Conservation (phyloP, 2,113 vertebrate genomes). For the Entelurus aequoreus region DNA sequence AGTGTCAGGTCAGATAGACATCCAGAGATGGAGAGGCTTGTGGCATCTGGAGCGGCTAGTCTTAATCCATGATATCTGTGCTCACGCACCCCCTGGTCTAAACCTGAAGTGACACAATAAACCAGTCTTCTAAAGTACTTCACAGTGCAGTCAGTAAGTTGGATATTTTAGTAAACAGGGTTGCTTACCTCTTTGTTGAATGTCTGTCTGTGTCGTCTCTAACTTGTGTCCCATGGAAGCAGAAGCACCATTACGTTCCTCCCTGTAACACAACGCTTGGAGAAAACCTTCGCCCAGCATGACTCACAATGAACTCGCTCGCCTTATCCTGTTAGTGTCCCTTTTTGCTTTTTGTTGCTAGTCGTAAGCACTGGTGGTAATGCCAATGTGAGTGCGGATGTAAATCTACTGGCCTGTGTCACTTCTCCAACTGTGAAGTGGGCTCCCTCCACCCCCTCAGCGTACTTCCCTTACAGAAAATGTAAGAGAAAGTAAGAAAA, state of each 20-base stretch:
- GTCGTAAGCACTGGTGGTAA: not conserved
- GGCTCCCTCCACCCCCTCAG: constrained; percentile 12
- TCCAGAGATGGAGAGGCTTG: constrained; percentile 62
- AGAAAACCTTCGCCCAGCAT: constrained; percentile 71
- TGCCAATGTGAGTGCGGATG: not conserved
- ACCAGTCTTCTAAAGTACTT: not conserved
- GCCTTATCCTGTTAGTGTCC: not conserved
- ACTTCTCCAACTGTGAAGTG: constrained; percentile 54
- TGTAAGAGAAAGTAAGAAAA: constrained; percentile 22
- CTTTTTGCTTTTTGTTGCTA: not conserved
- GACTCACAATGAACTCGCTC: not conserved
- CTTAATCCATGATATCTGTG: constrained; percentile 14
- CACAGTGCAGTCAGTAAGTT: not conserved
- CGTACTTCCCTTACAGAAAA: constrained; percentile 50
- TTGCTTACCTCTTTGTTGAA: constrained; percentile 42
- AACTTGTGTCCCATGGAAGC: constrained; percentile 5
- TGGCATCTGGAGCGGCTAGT: constrained; percentile 4
- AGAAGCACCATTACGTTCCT: constrained; percentile 34
- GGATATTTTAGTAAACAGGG: not conserved
- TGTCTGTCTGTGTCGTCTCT: constrained; percentile 8
- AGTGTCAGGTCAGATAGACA: constrained; percentile 43
- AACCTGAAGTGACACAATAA: constrained; percentile 19
- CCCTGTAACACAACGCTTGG: constrained; percentile 48
- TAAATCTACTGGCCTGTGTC: constrained; percentile 38
- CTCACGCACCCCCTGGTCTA: constrained; percentile 17